Evolutionary conservation across 1,140 invertebrate species (phyloP).

Genomic region (Cotesia glomerata): DNA sequence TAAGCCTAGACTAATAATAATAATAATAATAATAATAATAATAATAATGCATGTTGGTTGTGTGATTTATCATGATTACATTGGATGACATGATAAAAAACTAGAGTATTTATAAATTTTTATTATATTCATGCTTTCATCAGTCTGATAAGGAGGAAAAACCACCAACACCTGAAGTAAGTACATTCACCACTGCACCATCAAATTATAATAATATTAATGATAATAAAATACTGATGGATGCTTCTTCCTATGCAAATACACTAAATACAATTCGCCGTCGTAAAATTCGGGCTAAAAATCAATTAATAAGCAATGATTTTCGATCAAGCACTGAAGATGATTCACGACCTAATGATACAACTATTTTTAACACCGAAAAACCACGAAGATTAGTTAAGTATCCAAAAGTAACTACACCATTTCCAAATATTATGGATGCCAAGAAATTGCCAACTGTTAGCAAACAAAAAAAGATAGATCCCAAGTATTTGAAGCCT

Average conservation of each 20-base stretch:
- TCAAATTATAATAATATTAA: slow-evolving; percentile 37
- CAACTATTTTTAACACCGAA: slow-evolving; percentile 20
- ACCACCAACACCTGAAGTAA: slow-evolving; percentile 62
- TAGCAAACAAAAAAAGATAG: slow-evolving; percentile 38
- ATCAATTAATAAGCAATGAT: slow-evolving; percentile 23
- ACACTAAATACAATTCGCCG: slow-evolving; percentile 49
- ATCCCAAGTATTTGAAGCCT: slow-evolving; percentile 42
- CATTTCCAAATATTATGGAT: slow-evolving; percentile 45
- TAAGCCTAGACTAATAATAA: no score
- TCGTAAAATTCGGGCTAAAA: slow-evolving; percentile 42
- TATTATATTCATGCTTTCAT: slow-evolving; percentile 32
- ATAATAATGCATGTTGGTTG: not conserved
- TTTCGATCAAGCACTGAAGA: slow-evolving; percentile 13
- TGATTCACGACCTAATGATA: slow-evolving; percentile 15
- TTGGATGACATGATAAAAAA: not conserved
- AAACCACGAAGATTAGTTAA: slow-evolving; percentile 41
- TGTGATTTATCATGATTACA: not conserved
- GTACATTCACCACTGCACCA: slow-evolving; percentile 53
- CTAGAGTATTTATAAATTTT: not conserved
- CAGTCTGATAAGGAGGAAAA: slow-evolving; percentile 65
- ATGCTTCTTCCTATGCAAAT: slow-evolving; percentile 10
- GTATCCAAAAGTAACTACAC: slow-evolving; percentile 47
- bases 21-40: no score
- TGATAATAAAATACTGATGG: slow-evolving; percentile 34
- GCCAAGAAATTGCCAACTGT: slow-evolving; percentile 23